Evolutionary conservation across 1,140 invertebrate genomes (phyloP), one percentile per base, ranked within the genome.

Genomic region (Drosophila sp.): DNA sequence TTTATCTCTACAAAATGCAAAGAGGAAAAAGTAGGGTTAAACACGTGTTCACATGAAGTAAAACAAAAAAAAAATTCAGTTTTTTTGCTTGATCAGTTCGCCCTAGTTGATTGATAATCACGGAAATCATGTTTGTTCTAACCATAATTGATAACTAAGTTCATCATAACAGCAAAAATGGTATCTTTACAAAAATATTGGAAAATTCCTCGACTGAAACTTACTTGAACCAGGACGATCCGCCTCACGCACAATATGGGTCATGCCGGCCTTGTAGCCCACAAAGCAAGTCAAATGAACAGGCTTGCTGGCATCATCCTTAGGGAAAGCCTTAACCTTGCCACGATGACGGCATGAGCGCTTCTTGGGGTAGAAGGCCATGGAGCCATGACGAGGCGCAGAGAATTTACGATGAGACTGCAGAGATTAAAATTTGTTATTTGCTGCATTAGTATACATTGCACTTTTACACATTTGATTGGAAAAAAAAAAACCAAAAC

Each of bases 391-490:
- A 78, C 99, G 96, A 76, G 99, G 99, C 8, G 98, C 99, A 91
- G 98, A 99, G 93, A 99, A 99, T 93, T 99, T 99, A 91, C 99
- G 95, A 94, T 99, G 99, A 94, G 98, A 99, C 99, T 99, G 29
- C 50, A 6, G 23, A 54, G 8, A 10, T 50, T 5, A 40, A 44
- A 33, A 55, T 23, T 38, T 4, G 4, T 1, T 10, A 33, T 29
- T 38, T 8, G 50, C n/a, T 50, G 23, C 17, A 30, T 40, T 54
- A 64, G 56, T 44, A 8, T 66, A 47, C n/a, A 58, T 55, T 47
- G 58, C 17, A 50, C 10, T 29, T 44, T 27, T 33, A 29, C 41
- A 40, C 29, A 30, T 44, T 56, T 47, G 76, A 58, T 54, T 68
- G 61, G 29, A 67, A 65, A 25, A 35, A 30, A 61, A 33, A 74